Evolutionary conservation across 1,140 invertebrate species (phyloP).

Genomic region (Sarcophaga peregrina): DNA sequence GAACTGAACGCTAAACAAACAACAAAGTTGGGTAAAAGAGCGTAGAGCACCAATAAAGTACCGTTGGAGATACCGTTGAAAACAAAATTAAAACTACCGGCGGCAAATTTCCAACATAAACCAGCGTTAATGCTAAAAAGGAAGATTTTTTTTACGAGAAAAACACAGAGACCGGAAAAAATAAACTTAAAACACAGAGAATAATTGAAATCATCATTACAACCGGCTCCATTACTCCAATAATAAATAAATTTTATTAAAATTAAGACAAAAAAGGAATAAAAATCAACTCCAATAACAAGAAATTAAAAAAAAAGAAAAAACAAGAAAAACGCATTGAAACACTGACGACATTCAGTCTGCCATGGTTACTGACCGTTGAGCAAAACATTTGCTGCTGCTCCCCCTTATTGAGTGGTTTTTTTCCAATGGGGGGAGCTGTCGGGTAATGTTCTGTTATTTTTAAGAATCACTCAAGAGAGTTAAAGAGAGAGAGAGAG

Average conservation of each 20-base stretch:
- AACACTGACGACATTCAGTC: constrained; percentile 35
- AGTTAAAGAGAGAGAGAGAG: background rate
- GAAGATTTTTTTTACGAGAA: background rate
- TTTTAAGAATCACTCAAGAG: background rate
- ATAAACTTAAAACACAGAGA: background rate
- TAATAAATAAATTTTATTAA: background rate
- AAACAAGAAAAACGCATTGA: background rate
- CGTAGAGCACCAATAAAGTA: background rate
- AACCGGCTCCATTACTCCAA: background rate
- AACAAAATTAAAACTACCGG: background rate
- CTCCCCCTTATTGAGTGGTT: constrained; percentile 22
- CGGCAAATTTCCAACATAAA: background rate
- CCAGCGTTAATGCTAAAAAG: background rate
- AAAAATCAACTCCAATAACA: background rate
- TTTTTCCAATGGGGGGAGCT: background rate
- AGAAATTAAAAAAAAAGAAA: background rate
- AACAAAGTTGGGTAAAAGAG: background rate
- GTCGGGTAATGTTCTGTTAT: background rate
- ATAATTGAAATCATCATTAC: constrained; percentile 9
- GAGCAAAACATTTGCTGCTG: background rate
- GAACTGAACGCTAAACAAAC: background rate
- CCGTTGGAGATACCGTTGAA: background rate
- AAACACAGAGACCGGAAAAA: background rate
- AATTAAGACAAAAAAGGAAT: background rate
- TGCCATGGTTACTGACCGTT: constrained; percentile 7